Conservation (phyloP, 1,140 invertebrate genomes). For the Drosophila willistoni region DNA sequence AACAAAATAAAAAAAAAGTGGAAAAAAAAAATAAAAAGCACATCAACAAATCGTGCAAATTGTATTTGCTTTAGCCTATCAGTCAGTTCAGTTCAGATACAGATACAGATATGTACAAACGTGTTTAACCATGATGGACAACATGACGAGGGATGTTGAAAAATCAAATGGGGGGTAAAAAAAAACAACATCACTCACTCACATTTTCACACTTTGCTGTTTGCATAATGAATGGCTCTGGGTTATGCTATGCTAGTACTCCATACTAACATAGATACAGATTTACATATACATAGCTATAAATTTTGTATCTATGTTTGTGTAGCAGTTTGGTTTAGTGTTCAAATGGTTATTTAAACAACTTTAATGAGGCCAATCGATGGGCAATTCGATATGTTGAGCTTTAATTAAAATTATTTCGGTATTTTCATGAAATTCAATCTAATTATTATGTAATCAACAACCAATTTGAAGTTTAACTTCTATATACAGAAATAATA, state of each 20-base stretch:
- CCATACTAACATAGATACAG: background rate
- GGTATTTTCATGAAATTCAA: conserved; percentile 1
- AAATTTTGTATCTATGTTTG: background rate
- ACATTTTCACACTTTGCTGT: conserved; percentile 73
- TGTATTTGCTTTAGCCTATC: conserved; percentile 72
- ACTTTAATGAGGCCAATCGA: background rate
- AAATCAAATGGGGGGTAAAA: conserved; percentile 4
- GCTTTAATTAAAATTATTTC: background rate
- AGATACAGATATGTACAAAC: conserved; percentile 52
- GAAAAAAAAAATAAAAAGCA: background rate
- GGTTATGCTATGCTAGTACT: conserved; percentile 12
- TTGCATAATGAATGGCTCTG: conserved; percentile 69
- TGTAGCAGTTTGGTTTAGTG: background rate
- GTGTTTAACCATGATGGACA: conserved; percentile 63
- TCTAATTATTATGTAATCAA: background rate
- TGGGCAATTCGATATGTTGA: background rate
- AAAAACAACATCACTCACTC: background rate
- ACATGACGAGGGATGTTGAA: conserved; percentile 54
- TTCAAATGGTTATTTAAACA: background rate
- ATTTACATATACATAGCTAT: background rate
- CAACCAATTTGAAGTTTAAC: too few relatives aligned
- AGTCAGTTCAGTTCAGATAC: conserved; percentile 32
- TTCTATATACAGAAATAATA: too few relatives aligned
- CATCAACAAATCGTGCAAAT: conserved; percentile 70
- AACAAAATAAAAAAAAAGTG: conserved; percentile 17